Evolutionary conservation across 2,113 vertebrate species (phyloP), one percentile per base, ranked within the genome.

Genomic region (Microcebus griseorufus): DNA sequence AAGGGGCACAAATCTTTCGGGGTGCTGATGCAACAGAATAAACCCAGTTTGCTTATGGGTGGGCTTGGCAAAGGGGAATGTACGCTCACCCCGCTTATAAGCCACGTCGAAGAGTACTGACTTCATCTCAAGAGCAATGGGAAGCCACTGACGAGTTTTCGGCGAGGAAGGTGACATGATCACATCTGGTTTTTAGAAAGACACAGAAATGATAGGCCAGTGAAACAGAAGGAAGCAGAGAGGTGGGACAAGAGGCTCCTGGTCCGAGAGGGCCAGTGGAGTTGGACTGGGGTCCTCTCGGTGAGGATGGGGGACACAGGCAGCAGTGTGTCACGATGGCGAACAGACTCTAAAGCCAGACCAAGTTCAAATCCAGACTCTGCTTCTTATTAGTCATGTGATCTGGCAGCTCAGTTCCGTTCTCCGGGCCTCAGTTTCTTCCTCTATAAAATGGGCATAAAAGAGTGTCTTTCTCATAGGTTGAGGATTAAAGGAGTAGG

Each of bases 351-450:
- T 14, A 51, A 6, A 81, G 14, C 29, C 17, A 48, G 37, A 29
- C 16, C 94, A 62, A 53, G 48, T 79, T 88, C 88, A 91, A 87
- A 88, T n/a, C 58, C 60, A 83, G 45, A 27, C 42, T 34, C 67
- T 2, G 37, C 60, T 58, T 60, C 69, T n/a, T 55, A 27, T 27
- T 22, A 72, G 34, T 85, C 45, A 5, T 1, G 3, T 42, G 53
- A 39, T 32, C 60, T 45, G 64, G 45, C 20, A 65, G 75, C 39
- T 53, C 25, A 7, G 39, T 42, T 23, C 13, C 72, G 23, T 29
- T 85, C 29, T 39, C 45, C 69, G 37, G 12, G 39, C 55, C 85
- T 75, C 79, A n/a, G 85, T 58, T 42, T 80, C 29, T 42, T 70
- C 29, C 10, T 90, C 75, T 32, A 34, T 32, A 39, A 93, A 78